These are phyloP conservation scores for Dione vanillae DNA, from an alignment of 2,888 invertebrate genomes.

Conservation along the genomic window DNA sequence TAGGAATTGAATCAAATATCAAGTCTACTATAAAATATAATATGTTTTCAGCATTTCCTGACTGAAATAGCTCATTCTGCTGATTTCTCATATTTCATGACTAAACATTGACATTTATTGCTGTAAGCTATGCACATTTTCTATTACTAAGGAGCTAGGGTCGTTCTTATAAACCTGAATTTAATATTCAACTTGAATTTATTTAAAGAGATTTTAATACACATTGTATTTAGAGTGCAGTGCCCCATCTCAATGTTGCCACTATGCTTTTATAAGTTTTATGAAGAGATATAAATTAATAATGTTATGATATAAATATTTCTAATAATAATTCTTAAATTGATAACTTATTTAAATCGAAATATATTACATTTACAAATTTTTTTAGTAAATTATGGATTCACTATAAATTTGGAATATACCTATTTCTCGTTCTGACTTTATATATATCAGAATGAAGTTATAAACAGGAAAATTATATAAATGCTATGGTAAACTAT, in stretches of 20 bases:
- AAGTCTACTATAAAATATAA: neutral
- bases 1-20: slow-evolving; percentile 15
- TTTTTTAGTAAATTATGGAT: too few relatives aligned
- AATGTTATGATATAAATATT: neutral
- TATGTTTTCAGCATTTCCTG: slow-evolving; percentile 10
- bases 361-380: too few relatives aligned
- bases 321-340: too few relatives aligned
- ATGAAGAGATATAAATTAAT: neutral
- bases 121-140: slow-evolving; percentile 13
- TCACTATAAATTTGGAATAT: too few relatives aligned
- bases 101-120: slow-evolving; percentile 14
- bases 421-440: too few relatives aligned
- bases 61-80: slow-evolving; percentile 8
- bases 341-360: too few relatives aligned
- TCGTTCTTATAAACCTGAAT: slow-evolving; percentile 17
- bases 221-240: slow-evolving; percentile 12
- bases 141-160: slow-evolving; percentile 7
- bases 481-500: neutral
- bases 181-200: slow-evolving; percentile 16
- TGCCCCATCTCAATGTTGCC: slow-evolving; percentile 12
- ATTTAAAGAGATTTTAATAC: slow-evolving; percentile 19
- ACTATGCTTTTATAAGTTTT: slow-evolving; percentile 9
- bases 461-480: slow-evolving; percentile 5
- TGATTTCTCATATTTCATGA: slow-evolving; percentile 14
- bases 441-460: too few relatives aligned